Evolutionary conservation across 2,113 vertebrate species (phyloP).

Genomic region (Sinocyclocheilus anophthalmus): DNA sequence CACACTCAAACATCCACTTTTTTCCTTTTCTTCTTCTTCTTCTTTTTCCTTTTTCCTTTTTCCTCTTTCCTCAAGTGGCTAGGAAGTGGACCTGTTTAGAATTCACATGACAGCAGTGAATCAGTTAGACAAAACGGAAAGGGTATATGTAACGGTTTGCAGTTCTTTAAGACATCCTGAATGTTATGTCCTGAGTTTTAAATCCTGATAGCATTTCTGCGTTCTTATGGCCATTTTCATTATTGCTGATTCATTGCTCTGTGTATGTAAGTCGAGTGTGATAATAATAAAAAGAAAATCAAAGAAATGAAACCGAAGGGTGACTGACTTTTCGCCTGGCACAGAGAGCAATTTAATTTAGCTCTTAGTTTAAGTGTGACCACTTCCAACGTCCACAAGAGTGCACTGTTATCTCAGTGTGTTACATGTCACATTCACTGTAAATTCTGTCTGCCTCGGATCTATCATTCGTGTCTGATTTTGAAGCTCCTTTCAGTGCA

Average conservation of each 20-base stretch:
- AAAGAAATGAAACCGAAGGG: background rate
- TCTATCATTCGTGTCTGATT: background rate
- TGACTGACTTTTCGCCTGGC: background rate
- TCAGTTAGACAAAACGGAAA: background rate
- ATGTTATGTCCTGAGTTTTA: background rate
- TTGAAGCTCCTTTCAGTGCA: background rate
- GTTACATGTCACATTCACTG: background rate
- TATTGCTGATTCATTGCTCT: background rate
- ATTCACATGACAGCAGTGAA: constrained; percentile 4
- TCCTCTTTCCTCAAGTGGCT: background rate
- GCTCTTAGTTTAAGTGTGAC: background rate
- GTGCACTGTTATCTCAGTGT: constrained; percentile 28
- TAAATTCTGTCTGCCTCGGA: background rate
- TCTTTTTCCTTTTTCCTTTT: too few species aligned
- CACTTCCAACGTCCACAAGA: constrained; percentile 26
- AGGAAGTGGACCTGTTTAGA: constrained; percentile 9
- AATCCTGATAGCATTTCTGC: background rate
- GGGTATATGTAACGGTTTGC: too few species aligned
- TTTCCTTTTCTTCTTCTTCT: background rate
- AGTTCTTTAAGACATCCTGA: background rate
- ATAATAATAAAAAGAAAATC: background rate
- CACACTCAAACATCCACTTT: background rate
- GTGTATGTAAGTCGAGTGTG: background rate
- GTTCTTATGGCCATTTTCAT: background rate
- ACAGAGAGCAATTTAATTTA: background rate